Conservation (phyloP, 2,113 vertebrate species). For the Leptodactylus fuscus region DNA sequence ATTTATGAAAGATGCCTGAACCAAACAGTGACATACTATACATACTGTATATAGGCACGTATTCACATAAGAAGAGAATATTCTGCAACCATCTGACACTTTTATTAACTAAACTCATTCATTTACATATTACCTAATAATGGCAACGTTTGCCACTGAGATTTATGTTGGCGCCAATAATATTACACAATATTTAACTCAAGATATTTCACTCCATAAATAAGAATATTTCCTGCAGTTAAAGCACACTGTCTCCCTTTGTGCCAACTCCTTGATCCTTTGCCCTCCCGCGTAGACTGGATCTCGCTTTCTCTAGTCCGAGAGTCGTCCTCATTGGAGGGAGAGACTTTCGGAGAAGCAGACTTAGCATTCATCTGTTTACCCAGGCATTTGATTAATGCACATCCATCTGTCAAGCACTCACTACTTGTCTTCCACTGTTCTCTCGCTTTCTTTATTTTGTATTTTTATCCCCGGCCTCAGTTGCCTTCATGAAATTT, state of each 20-base stretch:
- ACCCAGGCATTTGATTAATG: slow-evolving; percentile 43
- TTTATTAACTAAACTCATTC: not conserved
- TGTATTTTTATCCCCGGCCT: slow-evolving; percentile 42
- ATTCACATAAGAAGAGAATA: too few relatives aligned
- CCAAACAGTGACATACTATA: too few relatives aligned
- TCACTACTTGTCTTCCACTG: slow-evolving; percentile 14
- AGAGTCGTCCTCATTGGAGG: not conserved
- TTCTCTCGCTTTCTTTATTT: slow-evolving; percentile 28
- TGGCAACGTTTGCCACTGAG: not conserved
- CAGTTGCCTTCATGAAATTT: not conserved
- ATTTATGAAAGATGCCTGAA: too few relatives aligned
- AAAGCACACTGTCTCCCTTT: too few relatives aligned
- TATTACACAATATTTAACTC: not conserved
- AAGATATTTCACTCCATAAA: not conserved
- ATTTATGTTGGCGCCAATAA: not conserved
- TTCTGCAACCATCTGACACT: too few relatives aligned
- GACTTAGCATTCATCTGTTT: slow-evolving; percentile 44
- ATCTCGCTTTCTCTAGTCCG: not conserved
- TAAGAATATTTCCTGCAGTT: too few relatives aligned
- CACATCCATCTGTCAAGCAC: slow-evolving; percentile 40
- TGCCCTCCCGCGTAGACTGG: too few relatives aligned
- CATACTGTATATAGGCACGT: too few relatives aligned
- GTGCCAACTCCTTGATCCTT: too few relatives aligned
- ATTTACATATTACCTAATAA: not conserved
- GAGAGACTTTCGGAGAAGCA: slow-evolving; percentile 6